Evolutionary conservation across 2,888 invertebrate species (phyloP).

Genomic region (Brachyopa scutellaris): DNA sequence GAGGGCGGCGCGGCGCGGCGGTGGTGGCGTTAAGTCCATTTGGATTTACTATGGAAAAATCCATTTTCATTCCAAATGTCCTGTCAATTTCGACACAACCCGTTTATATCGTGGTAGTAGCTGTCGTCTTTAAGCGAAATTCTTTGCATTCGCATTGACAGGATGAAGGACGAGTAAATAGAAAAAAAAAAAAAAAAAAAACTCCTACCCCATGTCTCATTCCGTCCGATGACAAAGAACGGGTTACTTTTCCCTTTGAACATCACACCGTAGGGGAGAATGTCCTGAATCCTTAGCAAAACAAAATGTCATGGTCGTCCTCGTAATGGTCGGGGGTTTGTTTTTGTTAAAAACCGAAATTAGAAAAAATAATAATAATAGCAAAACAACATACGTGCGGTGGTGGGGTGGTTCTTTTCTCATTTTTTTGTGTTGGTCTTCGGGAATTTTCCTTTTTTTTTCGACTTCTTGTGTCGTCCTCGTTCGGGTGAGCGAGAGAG

Average conservation of each 20-base stretch:
- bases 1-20: too few species aligned
- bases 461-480: not conserved
- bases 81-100: slow-evolving; percentile 70
- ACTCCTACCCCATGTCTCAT: slow-evolving; percentile 33
- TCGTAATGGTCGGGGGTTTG: slow-evolving; percentile 38
- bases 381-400: slow-evolving; percentile 29
- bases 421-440: slow-evolving; percentile 35
- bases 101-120: slow-evolving; percentile 44
- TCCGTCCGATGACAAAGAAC: slow-evolving; percentile 47
- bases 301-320: slow-evolving; percentile 59
- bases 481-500: slow-evolving; percentile 5
- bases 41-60: slow-evolving; percentile 18
- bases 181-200: slow-evolving; percentile 18
- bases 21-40: not conserved
- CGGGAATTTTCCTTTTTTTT: slow-evolving; percentile 25
- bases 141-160: slow-evolving; percentile 46
- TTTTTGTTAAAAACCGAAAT: slow-evolving; percentile 69
- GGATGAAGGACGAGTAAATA: not conserved
- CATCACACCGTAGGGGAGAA: slow-evolving; percentile 3
- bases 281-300: slow-evolving; percentile 38
- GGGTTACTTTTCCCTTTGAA: slow-evolving; percentile 35
- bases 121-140: slow-evolving; percentile 49
- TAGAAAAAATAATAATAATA: slow-evolving; percentile 67
- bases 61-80: slow-evolving; percentile 57
- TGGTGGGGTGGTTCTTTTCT: slow-evolving; percentile 52